Conservation (phyloP, 2,113 vertebrate species). For the Rhipidura dahli region DNA sequence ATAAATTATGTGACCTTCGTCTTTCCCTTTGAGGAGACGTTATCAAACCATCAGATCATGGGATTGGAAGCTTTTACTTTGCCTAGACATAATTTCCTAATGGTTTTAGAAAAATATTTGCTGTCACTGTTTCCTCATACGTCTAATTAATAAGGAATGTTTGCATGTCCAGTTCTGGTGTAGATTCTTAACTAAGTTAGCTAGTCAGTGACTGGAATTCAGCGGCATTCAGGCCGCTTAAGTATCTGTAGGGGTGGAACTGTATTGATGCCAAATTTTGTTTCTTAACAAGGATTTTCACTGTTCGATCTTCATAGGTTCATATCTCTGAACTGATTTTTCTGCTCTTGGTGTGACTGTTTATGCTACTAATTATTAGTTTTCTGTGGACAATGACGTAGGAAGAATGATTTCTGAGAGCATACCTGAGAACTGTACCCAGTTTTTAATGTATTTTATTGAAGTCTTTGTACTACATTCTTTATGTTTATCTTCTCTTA, state of each 20-base stretch:
- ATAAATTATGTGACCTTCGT: not conserved
- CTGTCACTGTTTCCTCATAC: not conserved
- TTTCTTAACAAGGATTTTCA: not conserved
- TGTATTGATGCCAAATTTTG: not conserved
- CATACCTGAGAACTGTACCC: not conserved
- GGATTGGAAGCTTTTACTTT: not conserved
- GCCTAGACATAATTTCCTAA: not conserved
- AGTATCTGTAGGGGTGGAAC: not conserved
- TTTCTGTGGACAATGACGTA: not conserved
- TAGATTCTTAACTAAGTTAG: not conserved
- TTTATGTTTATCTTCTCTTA: not conserved
- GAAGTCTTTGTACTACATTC: not conserved
- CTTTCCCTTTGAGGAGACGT: not conserved
- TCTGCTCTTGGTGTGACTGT: not conserved
- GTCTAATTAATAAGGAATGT: not conserved
- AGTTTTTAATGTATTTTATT: not conserved
- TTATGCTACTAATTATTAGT: not conserved
- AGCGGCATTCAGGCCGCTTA: not conserved
- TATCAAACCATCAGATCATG: not conserved
- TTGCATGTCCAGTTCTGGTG: not conserved
- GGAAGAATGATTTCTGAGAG: not conserved
- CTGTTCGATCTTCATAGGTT: not conserved
- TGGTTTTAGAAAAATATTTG: not conserved
- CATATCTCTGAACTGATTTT: not conserved
- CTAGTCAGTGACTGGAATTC: not conserved